These are phyloP conservation scores for Eurois occulta DNA, from an alignment of 2,888 invertebrate genomes.

Conservation along the genomic window DNA sequence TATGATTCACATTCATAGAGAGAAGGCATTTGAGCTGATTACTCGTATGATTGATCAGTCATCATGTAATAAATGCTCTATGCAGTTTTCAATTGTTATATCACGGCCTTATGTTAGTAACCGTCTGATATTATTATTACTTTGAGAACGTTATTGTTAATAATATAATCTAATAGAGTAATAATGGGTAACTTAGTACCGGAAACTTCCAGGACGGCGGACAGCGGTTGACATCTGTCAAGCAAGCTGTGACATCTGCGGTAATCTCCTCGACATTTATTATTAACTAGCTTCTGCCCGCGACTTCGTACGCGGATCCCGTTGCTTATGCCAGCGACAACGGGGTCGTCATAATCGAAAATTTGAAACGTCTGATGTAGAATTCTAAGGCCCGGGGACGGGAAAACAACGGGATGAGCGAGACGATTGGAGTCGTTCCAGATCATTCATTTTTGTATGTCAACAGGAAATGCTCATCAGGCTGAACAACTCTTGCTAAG, in stretches of 20 bases:
- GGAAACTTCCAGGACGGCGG: neutral
- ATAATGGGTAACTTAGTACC: neutral
- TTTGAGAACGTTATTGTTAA: neutral
- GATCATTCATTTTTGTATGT: no score
- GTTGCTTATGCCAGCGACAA: no score
- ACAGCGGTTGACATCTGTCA: conserved; percentile 4
- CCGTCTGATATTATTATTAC: neutral
- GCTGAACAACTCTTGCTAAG: no score
- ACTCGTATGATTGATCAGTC: neutral
- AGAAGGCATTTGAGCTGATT: neutral
- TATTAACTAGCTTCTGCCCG: neutral
- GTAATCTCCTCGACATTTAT: neutral
- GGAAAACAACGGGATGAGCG: no score
- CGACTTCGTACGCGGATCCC: no score
- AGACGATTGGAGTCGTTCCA: no score
- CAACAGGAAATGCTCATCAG: no score
- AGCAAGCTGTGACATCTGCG: neutral
- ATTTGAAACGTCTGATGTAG: no score
- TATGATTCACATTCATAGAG: neutral
- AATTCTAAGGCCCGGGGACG: no score
- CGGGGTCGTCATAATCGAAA: no score
- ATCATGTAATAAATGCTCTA: neutral
- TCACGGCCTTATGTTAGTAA: neutral
- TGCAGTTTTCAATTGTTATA: neutral
- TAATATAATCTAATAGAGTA: neutral